Percentiles rank a stretch among this genome's conserved stretches.
These are phyloP conservation scores for Passer domesticus DNA, from an alignment of 2,113 vertebrate species.

Conservation along the genomic window DNA sequence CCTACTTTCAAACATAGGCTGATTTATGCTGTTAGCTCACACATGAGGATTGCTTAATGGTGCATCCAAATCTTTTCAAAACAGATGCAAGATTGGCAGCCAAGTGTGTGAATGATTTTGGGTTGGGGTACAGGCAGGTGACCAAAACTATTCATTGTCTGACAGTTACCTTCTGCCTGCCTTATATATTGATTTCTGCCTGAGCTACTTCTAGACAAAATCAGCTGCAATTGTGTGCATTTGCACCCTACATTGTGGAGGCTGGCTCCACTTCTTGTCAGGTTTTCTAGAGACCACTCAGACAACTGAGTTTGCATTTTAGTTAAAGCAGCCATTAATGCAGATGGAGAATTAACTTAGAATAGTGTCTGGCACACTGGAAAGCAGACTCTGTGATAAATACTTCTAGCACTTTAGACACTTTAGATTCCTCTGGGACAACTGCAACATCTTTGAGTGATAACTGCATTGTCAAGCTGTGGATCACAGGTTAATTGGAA, in stretches of 20 bases:
- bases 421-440: constrained; percentile 37
- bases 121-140: not conserved
- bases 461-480: not conserved
- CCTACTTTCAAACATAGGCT: not conserved
- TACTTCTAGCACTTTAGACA: constrained; percentile 17
- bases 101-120: not conserved
- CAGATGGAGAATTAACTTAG: not conserved
- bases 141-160: not conserved
- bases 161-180: constrained; percentile 7
- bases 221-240: not conserved
- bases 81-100: not conserved
- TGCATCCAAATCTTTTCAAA: constrained; percentile 2
- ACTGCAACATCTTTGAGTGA: constrained; percentile 22
- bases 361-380: not conserved
- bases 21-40: not conserved
- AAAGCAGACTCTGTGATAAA: constrained; percentile 19
- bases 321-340: constrained; percentile 19
- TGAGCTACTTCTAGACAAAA: not conserved
- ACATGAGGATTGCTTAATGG: not conserved
- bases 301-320: not conserved
- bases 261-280: not conserved
- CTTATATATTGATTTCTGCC: not conserved
- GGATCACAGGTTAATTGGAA: constrained; percentile 34
- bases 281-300: constrained; percentile 19
- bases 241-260: not conserved